phyloP scores from a whole-genome alignment of 2,797 vertebrate genomes.

The Crax fasciolata region DNA sequence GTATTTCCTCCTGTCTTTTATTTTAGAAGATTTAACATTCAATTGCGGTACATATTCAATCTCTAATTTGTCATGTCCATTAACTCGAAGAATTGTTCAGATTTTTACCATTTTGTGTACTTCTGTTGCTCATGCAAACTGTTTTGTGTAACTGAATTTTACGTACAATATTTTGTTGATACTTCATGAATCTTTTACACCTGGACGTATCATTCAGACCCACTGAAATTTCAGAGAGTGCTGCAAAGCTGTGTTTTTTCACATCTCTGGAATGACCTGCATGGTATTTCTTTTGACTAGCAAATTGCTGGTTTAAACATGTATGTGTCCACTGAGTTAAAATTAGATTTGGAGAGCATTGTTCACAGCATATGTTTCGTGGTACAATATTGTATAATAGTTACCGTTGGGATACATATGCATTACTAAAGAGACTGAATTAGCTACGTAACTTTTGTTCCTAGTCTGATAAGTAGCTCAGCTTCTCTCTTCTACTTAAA shows the following conservation, averaged over 20 bases:
- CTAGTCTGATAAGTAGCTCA: neutral
- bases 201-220: neutral
- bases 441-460: neutral
- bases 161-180: conserved; percentile 26
- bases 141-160: conserved; percentile 26
- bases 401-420: neutral
- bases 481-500: neutral
- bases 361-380: neutral
- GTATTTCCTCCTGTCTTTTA: neutral
- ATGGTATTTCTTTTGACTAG: conserved; percentile 1
- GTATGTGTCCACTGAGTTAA: neutral
- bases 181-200: conserved; percentile 24
- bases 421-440: neutral
- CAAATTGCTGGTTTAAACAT: conserved; percentile 18
- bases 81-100: neutral
- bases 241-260: neutral
- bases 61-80: neutral
- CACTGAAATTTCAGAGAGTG: conserved; percentile 13
- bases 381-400: neutral
- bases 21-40: neutral
- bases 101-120: neutral
- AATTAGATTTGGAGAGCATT: neutral
- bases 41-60: neutral
- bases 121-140: conserved; percentile 3
- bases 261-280: neutral